Percentiles rank a stretch among this genome's conserved stretches.
Conservation (phyloP, 37 sponge, comb jelly and placozoan genomes). For the Theonella swinhoei region DNA sequence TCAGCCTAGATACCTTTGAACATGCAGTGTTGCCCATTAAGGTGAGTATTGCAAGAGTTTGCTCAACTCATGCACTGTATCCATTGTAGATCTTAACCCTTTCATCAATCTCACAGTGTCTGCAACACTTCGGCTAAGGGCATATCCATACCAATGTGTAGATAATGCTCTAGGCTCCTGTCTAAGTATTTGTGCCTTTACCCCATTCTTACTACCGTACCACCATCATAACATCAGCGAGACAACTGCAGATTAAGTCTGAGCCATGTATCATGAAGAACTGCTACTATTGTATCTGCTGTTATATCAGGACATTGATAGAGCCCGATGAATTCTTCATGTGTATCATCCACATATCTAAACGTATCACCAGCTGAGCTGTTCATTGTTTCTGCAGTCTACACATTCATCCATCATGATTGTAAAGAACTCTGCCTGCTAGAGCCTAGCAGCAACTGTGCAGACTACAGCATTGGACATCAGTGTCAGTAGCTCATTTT, state of each 20-base stretch:
- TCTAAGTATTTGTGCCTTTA: neutral
- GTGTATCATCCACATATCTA: too few relatives aligned
- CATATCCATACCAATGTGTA: neutral
- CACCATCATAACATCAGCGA: neutral
- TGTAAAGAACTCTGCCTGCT: too few relatives aligned
- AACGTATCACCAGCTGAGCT: too few relatives aligned
- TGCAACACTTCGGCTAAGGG: neutral
- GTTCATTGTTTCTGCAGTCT: too few relatives aligned
- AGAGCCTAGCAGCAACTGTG: too few relatives aligned
- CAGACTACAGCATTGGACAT: too few relatives aligned
- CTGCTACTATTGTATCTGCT: neutral
- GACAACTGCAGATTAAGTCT: neutral
- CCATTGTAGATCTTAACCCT: neutral
- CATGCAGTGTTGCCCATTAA: too few relatives aligned
- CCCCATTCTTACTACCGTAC: neutral
- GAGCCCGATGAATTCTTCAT: neutral
- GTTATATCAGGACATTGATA: neutral
- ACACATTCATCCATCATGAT: too few relatives aligned
- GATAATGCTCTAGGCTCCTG: neutral
- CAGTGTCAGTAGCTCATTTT: too few relatives aligned
- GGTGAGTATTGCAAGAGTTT: too few relatives aligned
- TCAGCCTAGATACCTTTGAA: too few relatives aligned
- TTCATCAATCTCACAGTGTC: neutral
- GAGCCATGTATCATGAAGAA: neutral
- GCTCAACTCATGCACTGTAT: too few relatives aligned